phyloP scores from a whole-genome alignment of 2,888 invertebrate genomes.

The Drosophila testacea region DNA sequence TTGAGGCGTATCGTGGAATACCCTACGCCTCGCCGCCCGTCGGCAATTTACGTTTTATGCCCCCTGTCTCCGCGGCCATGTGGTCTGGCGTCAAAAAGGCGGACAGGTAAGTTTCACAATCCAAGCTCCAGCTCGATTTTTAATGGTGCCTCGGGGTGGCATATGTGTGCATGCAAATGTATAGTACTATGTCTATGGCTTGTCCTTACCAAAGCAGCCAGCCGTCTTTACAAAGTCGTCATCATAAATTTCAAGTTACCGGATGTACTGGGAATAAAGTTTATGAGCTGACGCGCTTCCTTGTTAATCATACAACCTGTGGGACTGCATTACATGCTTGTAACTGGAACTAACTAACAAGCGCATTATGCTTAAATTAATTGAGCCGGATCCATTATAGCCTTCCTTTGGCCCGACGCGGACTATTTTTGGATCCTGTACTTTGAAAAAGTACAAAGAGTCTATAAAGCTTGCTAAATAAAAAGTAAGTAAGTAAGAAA shows the following conservation, averaged over 20 bases:
- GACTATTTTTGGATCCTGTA: no score
- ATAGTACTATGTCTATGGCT: not conserved
- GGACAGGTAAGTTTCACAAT: conserved; percentile 86
- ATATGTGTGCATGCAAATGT: conserved; percentile 12
- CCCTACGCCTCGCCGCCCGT: conserved; percentile 97
- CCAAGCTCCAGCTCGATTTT: conserved; percentile 20
- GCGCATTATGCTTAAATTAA: not conserved
- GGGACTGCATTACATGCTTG: conserved; percentile 12
- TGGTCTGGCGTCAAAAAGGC: conserved; percentile 96
- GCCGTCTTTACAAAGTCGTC: conserved; percentile 34
- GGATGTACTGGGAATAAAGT: conserved; percentile 36
- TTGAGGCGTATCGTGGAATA: conserved; percentile 96
- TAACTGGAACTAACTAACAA: conserved; percentile 23
- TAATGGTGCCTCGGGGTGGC: conserved; percentile 12
- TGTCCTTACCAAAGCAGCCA: conserved; percentile 6
- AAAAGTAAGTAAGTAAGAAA: no score
- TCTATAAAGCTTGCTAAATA: no score
- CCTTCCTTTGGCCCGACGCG: no score
- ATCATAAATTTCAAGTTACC: conserved; percentile 46
- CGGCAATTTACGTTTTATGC: conserved; percentile 96
- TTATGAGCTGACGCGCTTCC: conserved; percentile 41
- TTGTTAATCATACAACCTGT: conserved; percentile 55
- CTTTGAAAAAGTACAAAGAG: no score
- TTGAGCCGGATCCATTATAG: not conserved
- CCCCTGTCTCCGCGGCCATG: conserved; percentile 96